These are phyloP conservation scores for Riparia riparia DNA, from an alignment of 2,113 vertebrate species.

Conservation along the genomic window DNA sequence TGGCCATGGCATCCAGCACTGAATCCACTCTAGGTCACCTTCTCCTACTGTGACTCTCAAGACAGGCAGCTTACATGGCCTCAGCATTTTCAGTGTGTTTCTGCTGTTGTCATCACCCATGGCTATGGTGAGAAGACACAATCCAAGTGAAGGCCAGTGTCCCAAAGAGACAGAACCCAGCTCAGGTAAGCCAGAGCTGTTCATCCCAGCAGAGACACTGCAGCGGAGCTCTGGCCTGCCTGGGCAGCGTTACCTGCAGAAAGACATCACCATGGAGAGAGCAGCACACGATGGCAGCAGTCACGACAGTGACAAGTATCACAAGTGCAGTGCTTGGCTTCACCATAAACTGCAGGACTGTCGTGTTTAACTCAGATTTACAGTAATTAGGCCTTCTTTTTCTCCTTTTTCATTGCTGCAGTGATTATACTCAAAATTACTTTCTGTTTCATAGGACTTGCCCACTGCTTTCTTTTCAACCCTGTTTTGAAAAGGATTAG, in stretches of 20 bases:
- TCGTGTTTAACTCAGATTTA: neutral
- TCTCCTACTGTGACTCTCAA: too few relatives aligned
- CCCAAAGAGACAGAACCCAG: neutral
- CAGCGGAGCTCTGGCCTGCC: neutral
- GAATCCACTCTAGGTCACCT: neutral
- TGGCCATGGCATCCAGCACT: neutral
- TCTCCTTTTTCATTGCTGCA: neutral
- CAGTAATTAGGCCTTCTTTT: neutral
- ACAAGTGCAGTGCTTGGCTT: neutral
- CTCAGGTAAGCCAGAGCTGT: neutral
- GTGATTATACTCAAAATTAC: neutral
- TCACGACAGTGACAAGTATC: neutral
- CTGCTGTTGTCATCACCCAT: neutral
- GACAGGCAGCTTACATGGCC: neutral
- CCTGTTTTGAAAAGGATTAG: neutral
- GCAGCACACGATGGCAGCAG: neutral
- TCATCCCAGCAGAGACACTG: accelerated
- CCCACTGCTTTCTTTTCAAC: neutral
- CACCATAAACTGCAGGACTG: neutral
- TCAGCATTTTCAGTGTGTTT: neutral
- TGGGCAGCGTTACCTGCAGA: too few relatives aligned
- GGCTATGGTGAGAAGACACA: accelerated
- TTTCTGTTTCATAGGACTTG: neutral
- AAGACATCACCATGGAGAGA: accelerated
- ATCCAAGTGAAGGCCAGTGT: neutral